A percentile compares a stretch with the other conserved stretches of the same genome.
phyloP scores from a whole-genome alignment of 35 echinoderm and acorn worm species.

The Eucidaris tribuloides region DNA sequence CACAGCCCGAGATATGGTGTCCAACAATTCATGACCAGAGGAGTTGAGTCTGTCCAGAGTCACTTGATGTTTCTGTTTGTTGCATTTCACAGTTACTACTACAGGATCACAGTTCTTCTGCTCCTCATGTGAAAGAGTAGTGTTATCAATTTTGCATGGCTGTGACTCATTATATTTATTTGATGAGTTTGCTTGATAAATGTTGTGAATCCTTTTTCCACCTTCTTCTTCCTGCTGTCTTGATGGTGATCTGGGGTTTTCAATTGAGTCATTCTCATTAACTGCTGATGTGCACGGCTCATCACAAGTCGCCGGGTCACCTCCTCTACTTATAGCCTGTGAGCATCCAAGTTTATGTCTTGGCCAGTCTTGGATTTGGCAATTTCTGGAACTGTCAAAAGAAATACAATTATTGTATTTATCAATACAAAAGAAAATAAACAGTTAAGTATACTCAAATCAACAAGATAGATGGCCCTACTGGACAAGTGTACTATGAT shows the following conservation, averaged over 20 bases:
- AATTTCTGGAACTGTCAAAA: constrained; percentile 75
- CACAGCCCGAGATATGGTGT: constrained; percentile 29
- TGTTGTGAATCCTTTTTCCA: background rate
- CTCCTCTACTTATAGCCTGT: background rate
- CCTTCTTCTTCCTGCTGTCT: background rate
- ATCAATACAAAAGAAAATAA: too few relatives aligned
- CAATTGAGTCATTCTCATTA: background rate
- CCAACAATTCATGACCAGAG: constrained; percentile 12
- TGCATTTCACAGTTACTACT: constrained; percentile 51
- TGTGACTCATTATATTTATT: background rate
- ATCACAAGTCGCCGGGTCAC: background rate
- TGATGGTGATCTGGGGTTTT: background rate
- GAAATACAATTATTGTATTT: too few relatives aligned
- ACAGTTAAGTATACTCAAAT: too few relatives aligned
- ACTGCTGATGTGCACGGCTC: background rate
- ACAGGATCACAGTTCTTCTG: background rate
- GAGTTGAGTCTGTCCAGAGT: background rate
- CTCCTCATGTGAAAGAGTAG: background rate
- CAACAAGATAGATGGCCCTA: too few relatives aligned
- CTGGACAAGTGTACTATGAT: too few relatives aligned
- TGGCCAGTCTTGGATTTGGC: constrained; percentile 85
- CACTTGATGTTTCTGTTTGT: constrained; percentile 57
- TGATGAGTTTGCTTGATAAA: background rate
- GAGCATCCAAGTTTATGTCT: constrained; percentile 36
- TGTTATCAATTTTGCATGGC: background rate